Evolutionary conservation across 1,140 invertebrate genomes (phyloP).

Genomic region (Pseudomyrmex concolor): DNA sequence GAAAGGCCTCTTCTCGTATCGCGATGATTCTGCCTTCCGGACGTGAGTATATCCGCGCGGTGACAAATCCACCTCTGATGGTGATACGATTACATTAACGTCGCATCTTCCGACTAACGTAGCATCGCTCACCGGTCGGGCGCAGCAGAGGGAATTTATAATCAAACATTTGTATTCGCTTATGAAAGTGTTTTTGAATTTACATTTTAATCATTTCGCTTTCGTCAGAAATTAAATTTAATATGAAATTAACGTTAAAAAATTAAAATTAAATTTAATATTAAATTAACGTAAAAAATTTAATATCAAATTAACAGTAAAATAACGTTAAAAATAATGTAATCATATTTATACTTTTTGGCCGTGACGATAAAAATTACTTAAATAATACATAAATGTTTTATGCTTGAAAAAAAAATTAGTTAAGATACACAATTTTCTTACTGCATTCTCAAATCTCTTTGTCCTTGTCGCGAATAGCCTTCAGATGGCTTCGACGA

Average conservation of each 20-base stretch:
- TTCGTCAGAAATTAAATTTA: too few species aligned
- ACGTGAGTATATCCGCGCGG: constrained; percentile 12
- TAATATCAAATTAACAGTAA: too few species aligned
- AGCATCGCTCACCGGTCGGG: not conserved
- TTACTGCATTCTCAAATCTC: not conserved
- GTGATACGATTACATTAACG: constrained; percentile 64
- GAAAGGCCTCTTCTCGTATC: constrained; percentile 28
- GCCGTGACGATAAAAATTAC: too few species aligned
- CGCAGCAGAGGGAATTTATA: constrained; percentile 28
- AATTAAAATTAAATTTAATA: too few species aligned
- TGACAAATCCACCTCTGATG: constrained; percentile 52
- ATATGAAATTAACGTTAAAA: too few species aligned
- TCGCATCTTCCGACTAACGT: constrained; percentile 7
- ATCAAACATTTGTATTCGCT: constrained; percentile 30
- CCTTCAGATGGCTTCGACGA: constrained; percentile 33
- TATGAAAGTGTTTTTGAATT: constrained; percentile 16
- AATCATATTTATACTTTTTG: too few species aligned
- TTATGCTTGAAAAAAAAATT: too few species aligned
- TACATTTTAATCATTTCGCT: constrained; percentile 2
- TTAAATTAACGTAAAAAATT: too few species aligned
- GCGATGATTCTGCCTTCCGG: constrained; percentile 40
- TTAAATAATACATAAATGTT: too few species aligned
- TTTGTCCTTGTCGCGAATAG: not conserved
- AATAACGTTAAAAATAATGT: too few species aligned
- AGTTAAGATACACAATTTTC: not conserved